Base-by-base conservation (phyloP, 2,888 invertebrate species). In the Patella depressa region DNA sequence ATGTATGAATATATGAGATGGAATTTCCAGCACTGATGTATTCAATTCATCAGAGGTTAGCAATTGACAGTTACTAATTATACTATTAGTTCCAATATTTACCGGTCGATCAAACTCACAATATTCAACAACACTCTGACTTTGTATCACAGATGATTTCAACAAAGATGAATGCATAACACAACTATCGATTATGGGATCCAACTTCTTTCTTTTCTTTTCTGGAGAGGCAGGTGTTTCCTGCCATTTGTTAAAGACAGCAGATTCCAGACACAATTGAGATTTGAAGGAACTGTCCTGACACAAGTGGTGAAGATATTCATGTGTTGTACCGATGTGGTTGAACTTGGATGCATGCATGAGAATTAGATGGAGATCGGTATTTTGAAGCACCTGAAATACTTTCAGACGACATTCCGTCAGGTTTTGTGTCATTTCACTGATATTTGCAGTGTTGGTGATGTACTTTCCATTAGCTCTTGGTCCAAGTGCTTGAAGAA, bases 241-340 rank as follows among this genome's bases (percentile, higher is more conserved):
- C 3, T 69, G 81, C 87, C 87, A 88, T 7, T 76, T n/a, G 73
- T 87, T 89, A 74, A 89, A 90, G 4, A 86, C 85, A 79, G 87
- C 85, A 69, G 83, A 85, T 19, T 80, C 78, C 24, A 91, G 83
- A 17, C 84, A 81, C 77, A 91, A 76, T 72, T 89, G 86, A 19
- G 75, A 69, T 54, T 85, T 85, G 74, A 90, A 85, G 12, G 72
- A 72, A 15, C 73, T 65, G 78, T 90, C 88, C 19, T 85, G 83
- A 74, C 90, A 90, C 72, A 89, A 87, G 76, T 90, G 83, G 29
- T 89, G 78, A 7, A 90, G 81, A 73, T 89, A 88, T 78, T 91
- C 91, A n/a, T 83, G 83, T 81, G 91, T 91, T 2, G 93, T 92
- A 11, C 93, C 93, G 55, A 93, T 88, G 81, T 93, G 93, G 76